phyloP scores from a whole-genome alignment of 2,113 vertebrate species.

The Tragelaphus strepsiceros region DNA sequence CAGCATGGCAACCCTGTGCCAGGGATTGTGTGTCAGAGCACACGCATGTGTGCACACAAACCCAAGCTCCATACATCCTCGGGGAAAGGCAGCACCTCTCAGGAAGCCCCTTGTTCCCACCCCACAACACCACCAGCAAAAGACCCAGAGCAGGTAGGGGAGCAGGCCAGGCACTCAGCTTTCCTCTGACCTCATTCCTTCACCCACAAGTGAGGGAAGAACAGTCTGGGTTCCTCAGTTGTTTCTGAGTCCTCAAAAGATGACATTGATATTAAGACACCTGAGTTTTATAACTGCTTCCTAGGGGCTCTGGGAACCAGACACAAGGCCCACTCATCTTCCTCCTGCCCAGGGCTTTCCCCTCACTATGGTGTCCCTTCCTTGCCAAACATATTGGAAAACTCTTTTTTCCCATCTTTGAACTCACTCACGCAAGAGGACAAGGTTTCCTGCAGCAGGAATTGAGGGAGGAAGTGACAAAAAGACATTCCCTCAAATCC shows the following conservation, averaged over 20 bases:
- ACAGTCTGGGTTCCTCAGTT: not conserved
- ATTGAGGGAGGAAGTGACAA: not conserved
- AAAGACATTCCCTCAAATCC: not conserved
- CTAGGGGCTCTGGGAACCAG: not conserved
- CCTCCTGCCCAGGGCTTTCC: not conserved
- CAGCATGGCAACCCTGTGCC: not conserved
- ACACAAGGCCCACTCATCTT: not conserved
- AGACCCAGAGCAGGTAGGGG: not conserved
- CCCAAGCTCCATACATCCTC: not conserved
- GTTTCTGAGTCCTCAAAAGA: not conserved
- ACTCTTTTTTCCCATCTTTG: not conserved
- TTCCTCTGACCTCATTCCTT: not conserved
- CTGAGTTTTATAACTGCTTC: not conserved
- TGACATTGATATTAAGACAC: not conserved
- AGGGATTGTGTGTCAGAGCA: not conserved
- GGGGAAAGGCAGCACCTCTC: not conserved
- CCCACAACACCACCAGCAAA: fast-evolving
- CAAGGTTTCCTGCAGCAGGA: not conserved
- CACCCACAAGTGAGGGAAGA: not conserved
- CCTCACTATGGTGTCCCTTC: not conserved
- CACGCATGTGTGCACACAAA: not conserved
- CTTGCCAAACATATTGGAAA: not conserved
- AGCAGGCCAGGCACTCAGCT: not conserved
- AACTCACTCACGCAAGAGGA: not conserved
- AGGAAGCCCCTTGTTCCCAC: not conserved